Evolutionary conservation across 2,797 vertebrate genomes (phyloP).

Genomic region (Glossophaga mutica): DNA sequence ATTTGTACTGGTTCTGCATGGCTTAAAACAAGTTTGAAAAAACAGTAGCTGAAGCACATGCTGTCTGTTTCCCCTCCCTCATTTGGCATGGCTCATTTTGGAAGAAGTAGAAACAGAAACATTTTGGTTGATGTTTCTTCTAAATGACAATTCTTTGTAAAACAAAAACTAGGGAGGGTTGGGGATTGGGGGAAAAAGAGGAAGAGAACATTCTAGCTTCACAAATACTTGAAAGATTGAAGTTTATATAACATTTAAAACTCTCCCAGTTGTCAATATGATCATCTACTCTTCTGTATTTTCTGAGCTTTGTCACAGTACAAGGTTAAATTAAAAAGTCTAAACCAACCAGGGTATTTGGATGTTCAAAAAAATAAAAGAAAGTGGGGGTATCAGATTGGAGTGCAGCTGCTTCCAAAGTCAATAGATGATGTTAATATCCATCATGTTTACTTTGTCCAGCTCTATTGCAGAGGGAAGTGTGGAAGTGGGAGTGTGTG

Average conservation of each 20-base stretch:
- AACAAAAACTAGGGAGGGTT: neutral
- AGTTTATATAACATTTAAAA: neutral
- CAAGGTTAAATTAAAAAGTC: neutral
- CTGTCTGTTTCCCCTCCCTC: neutral
- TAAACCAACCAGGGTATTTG: neutral
- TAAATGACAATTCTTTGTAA: neutral
- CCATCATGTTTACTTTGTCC: neutral
- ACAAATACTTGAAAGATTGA: neutral
- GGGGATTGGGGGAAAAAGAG: fast-evolving
- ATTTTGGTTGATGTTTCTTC: neutral
- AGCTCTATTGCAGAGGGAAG: neutral
- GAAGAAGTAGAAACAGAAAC: neutral
- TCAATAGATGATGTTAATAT: neutral
- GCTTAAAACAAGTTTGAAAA: neutral
- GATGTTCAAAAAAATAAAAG: neutral
- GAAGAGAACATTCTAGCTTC: neutral
- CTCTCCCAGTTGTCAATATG: neutral
- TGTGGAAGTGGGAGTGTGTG: neutral
- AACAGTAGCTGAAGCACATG: neutral
- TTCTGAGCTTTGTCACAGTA: neutral
- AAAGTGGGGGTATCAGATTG: neutral
- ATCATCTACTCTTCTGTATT: neutral
- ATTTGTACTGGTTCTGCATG: neutral
- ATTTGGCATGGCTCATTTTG: neutral
- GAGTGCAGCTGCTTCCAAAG: neutral